Evolutionary conservation across 2,888 invertebrate species (phyloP).

Genomic region (Geotrupes spiniger): DNA sequence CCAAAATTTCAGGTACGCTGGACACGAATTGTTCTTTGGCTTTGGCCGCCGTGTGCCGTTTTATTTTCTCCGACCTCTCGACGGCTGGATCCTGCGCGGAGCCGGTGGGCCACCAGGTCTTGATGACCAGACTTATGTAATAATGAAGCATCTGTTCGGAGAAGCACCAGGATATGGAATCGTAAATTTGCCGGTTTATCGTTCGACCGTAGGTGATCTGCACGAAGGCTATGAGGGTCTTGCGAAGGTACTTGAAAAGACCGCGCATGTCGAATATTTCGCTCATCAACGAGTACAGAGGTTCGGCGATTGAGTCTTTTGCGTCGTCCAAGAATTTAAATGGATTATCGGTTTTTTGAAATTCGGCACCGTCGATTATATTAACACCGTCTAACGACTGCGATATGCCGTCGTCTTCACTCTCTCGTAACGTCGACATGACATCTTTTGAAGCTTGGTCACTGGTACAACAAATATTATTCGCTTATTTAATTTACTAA

Average conservation of each 20-base stretch:
- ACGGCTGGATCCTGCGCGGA: slow-evolving; percentile 60
- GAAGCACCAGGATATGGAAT: slow-evolving; percentile 81
- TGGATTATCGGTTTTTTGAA: slow-evolving; percentile 42
- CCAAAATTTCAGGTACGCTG: slow-evolving; percentile 75
- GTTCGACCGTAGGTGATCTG: slow-evolving; percentile 86
- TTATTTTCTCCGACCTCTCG: slow-evolving; percentile 60
- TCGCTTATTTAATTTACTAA: too few relatives aligned
- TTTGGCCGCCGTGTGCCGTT: slow-evolving; percentile 66
- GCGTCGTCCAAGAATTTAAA: slow-evolving; percentile 58
- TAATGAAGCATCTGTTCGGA: slow-evolving; percentile 90
- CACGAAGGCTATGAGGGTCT: slow-evolving; percentile 86
- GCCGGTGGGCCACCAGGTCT: slow-evolving; percentile 89
- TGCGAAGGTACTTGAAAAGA: slow-evolving; percentile 82
- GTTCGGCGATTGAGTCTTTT: slow-evolving; percentile 86
- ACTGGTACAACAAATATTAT: slow-evolving; percentile 22
- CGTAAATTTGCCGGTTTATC: slow-evolving; percentile 87
- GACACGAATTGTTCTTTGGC: slow-evolving; percentile 68
- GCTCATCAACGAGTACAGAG: slow-evolving; percentile 80
- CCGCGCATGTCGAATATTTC: slow-evolving; percentile 91
- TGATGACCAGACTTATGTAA: slow-evolving; percentile 77
- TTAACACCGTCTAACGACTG: slow-evolving; percentile 70
- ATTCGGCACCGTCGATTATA: slow-evolving; percentile 47
- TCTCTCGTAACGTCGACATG: slow-evolving; percentile 55
- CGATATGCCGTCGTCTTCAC: slow-evolving; percentile 79
- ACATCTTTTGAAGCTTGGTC: slow-evolving; percentile 27